Conservation (phyloP, 2,888 invertebrate genomes). For the Pyrrhosoma nymphula region DNA sequence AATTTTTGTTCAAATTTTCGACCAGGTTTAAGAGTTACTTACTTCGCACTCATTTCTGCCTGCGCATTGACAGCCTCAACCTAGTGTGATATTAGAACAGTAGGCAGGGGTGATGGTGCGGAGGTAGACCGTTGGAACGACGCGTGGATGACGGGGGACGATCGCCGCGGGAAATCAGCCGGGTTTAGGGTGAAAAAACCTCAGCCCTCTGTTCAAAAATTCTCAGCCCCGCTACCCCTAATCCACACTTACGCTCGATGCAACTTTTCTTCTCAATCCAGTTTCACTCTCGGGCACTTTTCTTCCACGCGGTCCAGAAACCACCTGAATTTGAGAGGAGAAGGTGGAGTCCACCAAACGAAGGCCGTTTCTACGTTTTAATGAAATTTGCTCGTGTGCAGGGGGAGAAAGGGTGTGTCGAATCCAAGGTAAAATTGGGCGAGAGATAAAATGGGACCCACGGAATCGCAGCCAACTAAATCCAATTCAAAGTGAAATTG, state of each 20-base stretch:
- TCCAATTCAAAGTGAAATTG: not conserved
- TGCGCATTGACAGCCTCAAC: too few relatives aligned
- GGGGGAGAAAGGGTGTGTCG: not conserved
- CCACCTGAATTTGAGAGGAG: not conserved
- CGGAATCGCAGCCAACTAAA: not conserved
- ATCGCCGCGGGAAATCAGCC: conserved; percentile 19
- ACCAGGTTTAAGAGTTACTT: too few relatives aligned
- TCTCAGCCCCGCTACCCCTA: not conserved
- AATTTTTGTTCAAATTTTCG: too few relatives aligned
- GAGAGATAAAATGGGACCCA: not conserved
- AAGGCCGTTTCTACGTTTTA: not conserved
- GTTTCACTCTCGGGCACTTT: not conserved
- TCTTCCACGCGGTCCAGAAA: not conserved
- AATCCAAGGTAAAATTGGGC: not conserved
- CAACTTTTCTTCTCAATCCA: not conserved
- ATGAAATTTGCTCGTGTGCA: not conserved
- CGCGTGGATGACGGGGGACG: not conserved
- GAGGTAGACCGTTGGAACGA: too few relatives aligned
- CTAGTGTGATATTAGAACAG: too few relatives aligned
- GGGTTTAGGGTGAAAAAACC: not conserved
- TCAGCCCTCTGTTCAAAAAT: not conserved
- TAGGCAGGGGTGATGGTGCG: too few relatives aligned
- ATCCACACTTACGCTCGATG: not conserved
- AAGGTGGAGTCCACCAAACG: not conserved
- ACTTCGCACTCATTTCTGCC: too few relatives aligned